Base-by-base conservation (phyloP, 2,113 vertebrate species). In the Connochaetes taurinus region DNA sequence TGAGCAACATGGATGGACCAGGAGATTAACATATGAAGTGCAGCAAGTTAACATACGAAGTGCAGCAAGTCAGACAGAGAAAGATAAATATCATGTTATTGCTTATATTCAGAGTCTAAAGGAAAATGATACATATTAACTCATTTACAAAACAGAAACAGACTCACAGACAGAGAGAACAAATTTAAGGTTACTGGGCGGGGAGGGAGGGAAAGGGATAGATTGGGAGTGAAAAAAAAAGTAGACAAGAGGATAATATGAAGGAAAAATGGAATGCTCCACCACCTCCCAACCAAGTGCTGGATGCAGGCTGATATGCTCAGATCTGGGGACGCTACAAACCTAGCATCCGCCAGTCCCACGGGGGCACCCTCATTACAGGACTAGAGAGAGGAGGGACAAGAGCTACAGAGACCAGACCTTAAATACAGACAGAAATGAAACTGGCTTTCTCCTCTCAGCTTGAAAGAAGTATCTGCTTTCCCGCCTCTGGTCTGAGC, bases 301-400 rank as follows among this genome's bases (percentile, higher is more conserved):
- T 45, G 43, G 2, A 2, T 13, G 52, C 53, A 78, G 55, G 50
- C 40, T 45, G 40, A 4, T 12, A 52, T 55, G 45, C 25, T 40
- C 36, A 0, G 57, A 17, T 7, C 45, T 43, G 25, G 8, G 62
- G 31, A 19, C 2, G 9, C 2, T 13, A 1, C 45, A 2, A 12
- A 19, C 52, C 17, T 10, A 43, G 40, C 6, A 19, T 7, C 33
- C 17, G 16, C 29, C 45, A 57, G 16, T 6, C 50, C 64, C 21
- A 4, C 0, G 0, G 19, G 3, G 31, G 5, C 11, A 50, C 31
- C 0, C 55, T 60, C 40, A 3, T 19, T 11, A 19, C 0, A 45
- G 78, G 57, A 43, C 50, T 7, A 31, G n/a, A 29, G 29, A 53
- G 55, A 67, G 50, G 43, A 47, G 23, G 36, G 12, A 29, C 50